These are phyloP conservation scores for Chlorospingus semifuscus DNA, from an alignment of 2,797 vertebrate species.

Conservation along the genomic window DNA sequence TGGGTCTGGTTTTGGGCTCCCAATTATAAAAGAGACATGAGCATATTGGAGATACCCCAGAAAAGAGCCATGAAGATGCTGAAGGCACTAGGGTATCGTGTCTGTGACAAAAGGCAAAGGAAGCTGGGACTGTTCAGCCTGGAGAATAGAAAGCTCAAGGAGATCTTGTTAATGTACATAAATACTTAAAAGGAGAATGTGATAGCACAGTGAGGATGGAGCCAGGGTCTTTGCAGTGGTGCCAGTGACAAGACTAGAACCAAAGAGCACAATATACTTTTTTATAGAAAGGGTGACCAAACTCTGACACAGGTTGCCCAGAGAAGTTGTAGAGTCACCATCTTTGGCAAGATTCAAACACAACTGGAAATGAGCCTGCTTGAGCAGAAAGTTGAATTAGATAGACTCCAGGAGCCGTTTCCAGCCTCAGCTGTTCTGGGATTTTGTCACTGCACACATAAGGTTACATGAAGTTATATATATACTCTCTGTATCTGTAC, in stretches of 20 bases:
- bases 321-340: neutral
- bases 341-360: neutral
- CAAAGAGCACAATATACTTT: neutral
- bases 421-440: neutral
- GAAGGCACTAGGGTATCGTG: neutral
- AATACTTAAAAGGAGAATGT: neutral
- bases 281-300: neutral
- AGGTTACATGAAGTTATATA: neutral
- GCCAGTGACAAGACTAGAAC: neutral
- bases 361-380: neutral
- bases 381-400: neutral
- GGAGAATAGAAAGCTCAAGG: neutral
- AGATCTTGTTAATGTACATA: neutral
- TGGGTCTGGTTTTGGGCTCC: no score
- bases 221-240: rapidly evolving
- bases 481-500: neutral
- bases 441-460: neutral
- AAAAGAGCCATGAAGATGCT: neutral
- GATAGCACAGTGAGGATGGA: neutral
- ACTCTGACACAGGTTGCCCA: neutral
- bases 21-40: neutral
- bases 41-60: no score
- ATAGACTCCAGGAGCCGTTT: neutral
- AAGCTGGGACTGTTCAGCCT: neutral
- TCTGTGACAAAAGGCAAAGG: neutral